phyloP scores from a whole-genome alignment of 2,797 vertebrate genomes.

The Acanthis flammea region DNA sequence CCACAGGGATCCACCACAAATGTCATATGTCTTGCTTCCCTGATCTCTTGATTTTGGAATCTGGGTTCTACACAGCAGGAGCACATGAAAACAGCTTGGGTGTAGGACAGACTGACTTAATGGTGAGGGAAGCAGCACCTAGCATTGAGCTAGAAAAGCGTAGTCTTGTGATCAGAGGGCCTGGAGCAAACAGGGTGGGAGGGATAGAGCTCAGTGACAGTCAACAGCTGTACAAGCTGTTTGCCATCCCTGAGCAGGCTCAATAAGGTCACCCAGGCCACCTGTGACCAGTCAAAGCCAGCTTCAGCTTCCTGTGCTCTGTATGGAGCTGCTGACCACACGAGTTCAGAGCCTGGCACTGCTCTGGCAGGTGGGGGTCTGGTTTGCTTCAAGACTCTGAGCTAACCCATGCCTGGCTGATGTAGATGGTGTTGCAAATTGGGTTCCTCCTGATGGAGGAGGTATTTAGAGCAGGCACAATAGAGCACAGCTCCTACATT shows the following conservation, averaged over 20 bases:
- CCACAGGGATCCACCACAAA: not conserved
- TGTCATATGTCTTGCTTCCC: not conserved
- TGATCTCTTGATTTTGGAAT: not conserved
- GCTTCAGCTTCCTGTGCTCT: not conserved
- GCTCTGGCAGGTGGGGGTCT: not conserved
- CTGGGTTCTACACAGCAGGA: not conserved
- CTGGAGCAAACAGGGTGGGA: not conserved
- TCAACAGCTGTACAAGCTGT: not conserved
- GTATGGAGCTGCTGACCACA: not conserved
- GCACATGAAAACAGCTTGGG: not conserved
- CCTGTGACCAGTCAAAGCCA: not conserved
- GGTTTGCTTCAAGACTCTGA: not conserved
- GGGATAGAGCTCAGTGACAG: not conserved
- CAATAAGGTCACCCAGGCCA: fast-evolving
- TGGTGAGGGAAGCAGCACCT: not conserved
- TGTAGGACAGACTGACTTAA: not conserved
- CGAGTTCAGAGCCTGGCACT: not conserved
- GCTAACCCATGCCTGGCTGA: not conserved
- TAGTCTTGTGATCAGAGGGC: not conserved
- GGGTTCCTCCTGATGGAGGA: not conserved
- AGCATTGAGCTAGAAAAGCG: not conserved
- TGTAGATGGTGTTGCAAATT: not conserved
- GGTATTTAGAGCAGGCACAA: not conserved
- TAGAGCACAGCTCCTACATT: not conserved
- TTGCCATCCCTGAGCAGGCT: not conserved